A percentile compares a stretch with the other conserved stretches of the same genome.
These are phyloP conservation scores for Trochalopteron elliotii DNA, from an alignment of 2,113 vertebrate genomes.

Conservation along the genomic window DNA sequence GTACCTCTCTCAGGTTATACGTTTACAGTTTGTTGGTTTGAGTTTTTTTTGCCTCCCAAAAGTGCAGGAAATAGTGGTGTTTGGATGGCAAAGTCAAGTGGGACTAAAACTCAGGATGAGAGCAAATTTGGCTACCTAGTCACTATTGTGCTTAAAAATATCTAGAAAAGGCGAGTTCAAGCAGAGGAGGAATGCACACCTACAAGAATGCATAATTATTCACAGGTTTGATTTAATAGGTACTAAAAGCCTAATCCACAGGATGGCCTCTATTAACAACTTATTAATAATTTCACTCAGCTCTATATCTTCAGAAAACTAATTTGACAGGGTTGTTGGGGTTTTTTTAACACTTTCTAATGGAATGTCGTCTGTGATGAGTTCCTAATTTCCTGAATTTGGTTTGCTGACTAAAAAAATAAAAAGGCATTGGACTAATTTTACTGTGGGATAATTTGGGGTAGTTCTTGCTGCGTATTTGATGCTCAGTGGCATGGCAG, in stretches of 20 bases:
- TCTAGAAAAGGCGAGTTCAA: background rate
- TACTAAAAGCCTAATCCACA: conserved; percentile 24
- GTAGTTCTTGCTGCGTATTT: rapidly evolving
- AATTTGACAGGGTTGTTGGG: background rate
- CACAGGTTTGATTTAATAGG: conserved; percentile 28
- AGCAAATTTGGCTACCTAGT: background rate
- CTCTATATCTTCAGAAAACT: background rate
- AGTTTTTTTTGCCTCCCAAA: rapidly evolving
- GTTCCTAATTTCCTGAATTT: background rate
- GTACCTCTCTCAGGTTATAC: background rate
- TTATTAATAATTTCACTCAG: conserved; percentile 31
- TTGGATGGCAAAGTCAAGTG: background rate
- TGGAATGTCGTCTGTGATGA: background rate
- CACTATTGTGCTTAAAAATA: background rate
- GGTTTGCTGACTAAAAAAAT: background rate
- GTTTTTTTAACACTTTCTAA: background rate
- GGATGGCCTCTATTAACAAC: conserved; percentile 28
- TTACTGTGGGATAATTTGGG: background rate
- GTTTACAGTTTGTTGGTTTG: background rate
- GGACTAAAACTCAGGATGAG: background rate
- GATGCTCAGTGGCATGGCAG: background rate
- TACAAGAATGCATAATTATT: background rate
- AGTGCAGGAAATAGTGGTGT: background rate
- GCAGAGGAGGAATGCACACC: background rate
- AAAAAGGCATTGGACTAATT: background rate